phyloP scores from a whole-genome alignment of 37 sponge, comb jelly and placozoan genomes.

The Aphrocallistes beatrix region DNA sequence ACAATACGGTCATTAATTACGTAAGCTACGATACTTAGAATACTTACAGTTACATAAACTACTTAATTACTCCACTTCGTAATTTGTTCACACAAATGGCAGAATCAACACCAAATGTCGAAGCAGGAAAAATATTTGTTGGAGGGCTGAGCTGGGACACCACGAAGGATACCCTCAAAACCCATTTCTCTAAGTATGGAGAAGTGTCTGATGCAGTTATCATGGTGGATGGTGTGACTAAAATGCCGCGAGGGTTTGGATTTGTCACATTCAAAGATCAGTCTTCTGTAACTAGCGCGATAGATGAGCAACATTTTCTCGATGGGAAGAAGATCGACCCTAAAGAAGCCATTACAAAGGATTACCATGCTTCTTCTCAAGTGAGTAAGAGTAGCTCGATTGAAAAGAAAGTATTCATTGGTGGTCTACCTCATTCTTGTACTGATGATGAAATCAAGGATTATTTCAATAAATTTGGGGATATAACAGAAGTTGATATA shows the following conservation, averaged over 20 bases:
- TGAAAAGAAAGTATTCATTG: constrained; percentile 36
- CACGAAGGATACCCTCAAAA: constrained; percentile 25
- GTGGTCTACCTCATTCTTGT: constrained; percentile 33
- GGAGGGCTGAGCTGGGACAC: constrained; percentile 55
- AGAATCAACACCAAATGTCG: neutral
- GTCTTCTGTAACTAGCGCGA: constrained; percentile 2
- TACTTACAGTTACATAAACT: neutral
- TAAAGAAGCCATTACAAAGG: constrained; percentile 35
- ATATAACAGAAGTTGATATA: constrained; percentile 8
- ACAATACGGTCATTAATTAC: constrained; percentile 4
- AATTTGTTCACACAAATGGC: neutral
- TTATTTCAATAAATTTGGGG: constrained; percentile 33
- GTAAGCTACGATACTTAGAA: neutral
- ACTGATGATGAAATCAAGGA: constrained; percentile 27
- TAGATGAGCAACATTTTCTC: neutral
- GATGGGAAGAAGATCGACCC: constrained; percentile 37
- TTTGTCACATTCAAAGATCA: constrained; percentile 51
- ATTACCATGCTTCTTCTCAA: neutral
- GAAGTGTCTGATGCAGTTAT: constrained; percentile 46
- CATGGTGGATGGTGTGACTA: constrained; percentile 29
- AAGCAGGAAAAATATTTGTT: constrained; percentile 42
- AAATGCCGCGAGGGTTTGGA: constrained; percentile 53
- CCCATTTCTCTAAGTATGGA: constrained; percentile 41
- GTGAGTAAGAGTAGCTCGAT: neutral
- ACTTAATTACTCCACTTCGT: neutral